Evolutionary conservation across 2,113 vertebrate species (phyloP).

Genomic region (Sinocyclocheilus anshuiensis): DNA sequence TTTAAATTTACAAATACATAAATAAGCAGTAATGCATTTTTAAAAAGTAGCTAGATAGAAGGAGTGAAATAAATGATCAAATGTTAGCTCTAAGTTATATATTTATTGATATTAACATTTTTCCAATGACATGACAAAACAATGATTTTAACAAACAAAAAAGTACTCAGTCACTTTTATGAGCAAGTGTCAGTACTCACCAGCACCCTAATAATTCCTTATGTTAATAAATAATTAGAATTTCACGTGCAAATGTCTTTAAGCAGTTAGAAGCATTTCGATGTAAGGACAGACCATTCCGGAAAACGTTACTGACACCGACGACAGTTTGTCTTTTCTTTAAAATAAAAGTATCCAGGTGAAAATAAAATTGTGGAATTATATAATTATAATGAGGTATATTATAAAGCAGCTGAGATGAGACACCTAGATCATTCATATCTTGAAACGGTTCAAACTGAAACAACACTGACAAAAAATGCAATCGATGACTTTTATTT

Average conservation of each 20-base stretch:
- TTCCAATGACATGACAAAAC: background rate
- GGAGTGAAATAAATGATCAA: background rate
- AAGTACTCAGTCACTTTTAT: background rate
- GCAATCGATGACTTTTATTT: background rate
- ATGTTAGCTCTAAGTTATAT: background rate
- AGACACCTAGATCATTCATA: background rate
- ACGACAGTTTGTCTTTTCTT: background rate
- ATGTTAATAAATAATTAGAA: background rate
- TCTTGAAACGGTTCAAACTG: background rate
- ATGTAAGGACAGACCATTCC: background rate
- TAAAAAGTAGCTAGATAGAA: too few species aligned
- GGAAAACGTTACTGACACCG: conserved; percentile 6
- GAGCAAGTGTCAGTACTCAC: background rate
- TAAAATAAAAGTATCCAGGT: conserved; percentile 48
- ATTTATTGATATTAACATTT: background rate
- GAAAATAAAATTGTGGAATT: background rate
- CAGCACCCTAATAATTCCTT: background rate
- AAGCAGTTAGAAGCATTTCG: background rate
- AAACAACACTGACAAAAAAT: background rate
- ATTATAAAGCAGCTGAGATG: background rate
- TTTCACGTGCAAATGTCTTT: background rate
- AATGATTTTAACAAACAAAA: background rate
- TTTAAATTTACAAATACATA: too few species aligned
- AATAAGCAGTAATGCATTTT: too few species aligned
- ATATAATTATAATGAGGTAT: background rate